Evolutionary conservation across 2,113 vertebrate genomes (phyloP).

Genomic region (Sceloporus tristichus): DNA sequence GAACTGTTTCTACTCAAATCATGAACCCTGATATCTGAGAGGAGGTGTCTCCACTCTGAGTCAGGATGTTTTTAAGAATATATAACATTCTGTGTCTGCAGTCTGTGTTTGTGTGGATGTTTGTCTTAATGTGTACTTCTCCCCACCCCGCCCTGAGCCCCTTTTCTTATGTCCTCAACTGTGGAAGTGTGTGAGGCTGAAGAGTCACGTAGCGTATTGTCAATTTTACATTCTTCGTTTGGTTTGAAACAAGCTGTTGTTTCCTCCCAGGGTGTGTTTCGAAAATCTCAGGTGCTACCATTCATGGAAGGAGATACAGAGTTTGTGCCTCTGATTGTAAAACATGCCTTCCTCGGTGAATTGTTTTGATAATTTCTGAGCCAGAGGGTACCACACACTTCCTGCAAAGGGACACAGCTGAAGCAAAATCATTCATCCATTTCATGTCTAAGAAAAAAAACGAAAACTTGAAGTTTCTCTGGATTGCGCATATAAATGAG

Average conservation of each 20-base stretch:
- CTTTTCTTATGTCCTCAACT: constrained; percentile 45
- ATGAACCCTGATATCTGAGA: constrained; percentile 72
- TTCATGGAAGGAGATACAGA: constrained; percentile 5
- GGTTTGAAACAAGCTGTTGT: constrained; percentile 15
- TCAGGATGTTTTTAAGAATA: constrained; percentile 38
- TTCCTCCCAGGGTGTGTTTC: constrained; percentile 25
- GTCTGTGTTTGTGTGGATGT: constrained; percentile 39
- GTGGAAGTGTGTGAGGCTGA: constrained; percentile 52
- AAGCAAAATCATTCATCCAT: not conserved
- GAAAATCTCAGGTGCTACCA: constrained; percentile 36
- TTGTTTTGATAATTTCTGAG: constrained; percentile 8
- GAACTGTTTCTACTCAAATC: constrained; percentile 77
- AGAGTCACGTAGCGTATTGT: constrained; percentile 41
- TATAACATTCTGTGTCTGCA: constrained; percentile 54
- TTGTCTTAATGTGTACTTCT: constrained; percentile 11
- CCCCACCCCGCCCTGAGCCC: not conserved
- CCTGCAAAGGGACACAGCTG: accelerated
- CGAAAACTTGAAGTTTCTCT: not conserved
- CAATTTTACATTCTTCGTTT: constrained; percentile 18
- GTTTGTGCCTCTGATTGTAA: not conserved
- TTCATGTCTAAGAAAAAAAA: not conserved
- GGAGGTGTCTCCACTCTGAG: constrained; percentile 62
- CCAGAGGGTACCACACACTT: not conserved
- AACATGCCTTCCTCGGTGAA: constrained; percentile 4
- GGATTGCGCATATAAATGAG: not conserved